A percentile compares a stretch with the other conserved stretches of the same genome.
Conservation (phyloP, 2,113 vertebrate genomes). For the Misgurnus anguillicaudatus region DNA sequence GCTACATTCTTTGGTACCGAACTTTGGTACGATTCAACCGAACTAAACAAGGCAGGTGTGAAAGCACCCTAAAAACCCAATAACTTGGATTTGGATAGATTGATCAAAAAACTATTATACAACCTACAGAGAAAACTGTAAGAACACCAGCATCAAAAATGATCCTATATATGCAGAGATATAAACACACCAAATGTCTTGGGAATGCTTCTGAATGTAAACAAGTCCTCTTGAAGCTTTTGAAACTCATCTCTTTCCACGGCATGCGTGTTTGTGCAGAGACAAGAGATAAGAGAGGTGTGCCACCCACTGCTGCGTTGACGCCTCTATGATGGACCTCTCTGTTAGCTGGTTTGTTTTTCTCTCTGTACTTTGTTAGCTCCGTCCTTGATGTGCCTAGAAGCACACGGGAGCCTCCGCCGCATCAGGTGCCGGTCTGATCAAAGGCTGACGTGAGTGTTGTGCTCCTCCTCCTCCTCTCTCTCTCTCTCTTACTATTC, state of each 20-base stretch:
- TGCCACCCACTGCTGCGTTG: slow-evolving; percentile 42
- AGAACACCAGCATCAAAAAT: not conserved
- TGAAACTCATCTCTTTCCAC: not conserved
- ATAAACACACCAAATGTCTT: not conserved
- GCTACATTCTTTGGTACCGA: too few species aligned
- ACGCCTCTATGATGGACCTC: slow-evolving; percentile 15
- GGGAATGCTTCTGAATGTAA: slow-evolving; percentile 11
- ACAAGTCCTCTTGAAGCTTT: slow-evolving; percentile 9
- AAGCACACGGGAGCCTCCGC: slow-evolving; percentile 53
- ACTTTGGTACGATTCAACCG: too few species aligned
- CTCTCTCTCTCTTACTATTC: slow-evolving; percentile 42
- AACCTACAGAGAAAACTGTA: not conserved
- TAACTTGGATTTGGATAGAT: not conserved
- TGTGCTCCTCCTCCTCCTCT: slow-evolving; percentile 26
- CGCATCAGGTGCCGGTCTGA: slow-evolving; percentile 58
- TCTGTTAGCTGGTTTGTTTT: slow-evolving; percentile 35
- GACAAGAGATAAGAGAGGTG: slow-evolving; percentile 18
- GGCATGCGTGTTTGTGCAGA: not conserved
- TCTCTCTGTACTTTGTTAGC: slow-evolving; percentile 49
- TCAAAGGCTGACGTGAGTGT: slow-evolving; percentile 55
- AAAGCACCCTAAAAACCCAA: too few species aligned
- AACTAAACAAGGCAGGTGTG: too few species aligned
- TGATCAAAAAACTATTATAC: not conserved
- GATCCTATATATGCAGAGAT: not conserved
- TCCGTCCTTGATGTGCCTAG: slow-evolving; percentile 42